Percentiles rank a stretch among this genome's conserved stretches.
Conservation (phyloP, 1,140 invertebrate species). For the Orchestia grillus region DNA sequence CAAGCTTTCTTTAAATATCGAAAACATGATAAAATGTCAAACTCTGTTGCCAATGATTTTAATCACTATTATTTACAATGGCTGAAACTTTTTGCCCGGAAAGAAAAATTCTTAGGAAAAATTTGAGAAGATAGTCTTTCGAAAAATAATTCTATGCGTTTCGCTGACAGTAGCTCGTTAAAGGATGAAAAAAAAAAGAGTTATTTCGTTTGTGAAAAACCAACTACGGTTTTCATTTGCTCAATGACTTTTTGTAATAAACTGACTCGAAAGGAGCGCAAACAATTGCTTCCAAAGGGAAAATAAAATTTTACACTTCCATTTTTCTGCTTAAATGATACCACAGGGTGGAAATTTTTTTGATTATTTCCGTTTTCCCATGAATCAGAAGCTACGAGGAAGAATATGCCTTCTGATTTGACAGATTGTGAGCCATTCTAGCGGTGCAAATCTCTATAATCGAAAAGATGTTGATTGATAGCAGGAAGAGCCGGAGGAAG, state of each 20-base stretch:
- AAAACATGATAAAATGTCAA: too few relatives aligned
- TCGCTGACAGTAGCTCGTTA: too few relatives aligned
- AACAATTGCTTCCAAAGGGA: not conserved
- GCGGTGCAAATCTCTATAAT: slow-evolving; percentile 51
- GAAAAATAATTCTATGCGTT: too few relatives aligned
- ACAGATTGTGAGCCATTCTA: slow-evolving; percentile 1
- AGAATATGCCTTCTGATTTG: slow-evolving; percentile 47
- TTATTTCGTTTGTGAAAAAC: too few relatives aligned
- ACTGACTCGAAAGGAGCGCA: not conserved
- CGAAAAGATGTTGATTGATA: slow-evolving; percentile 33
- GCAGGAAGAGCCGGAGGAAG: slow-evolving; percentile 17
- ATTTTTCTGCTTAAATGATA: not conserved
- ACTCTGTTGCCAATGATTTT: too few relatives aligned
- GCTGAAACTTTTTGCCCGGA: too few relatives aligned
- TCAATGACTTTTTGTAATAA: not conserved
- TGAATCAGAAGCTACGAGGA: slow-evolving; percentile 30
- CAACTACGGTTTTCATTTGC: not conserved
- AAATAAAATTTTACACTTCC: not conserved
- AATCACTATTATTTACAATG: too few relatives aligned
- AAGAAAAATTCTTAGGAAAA: too few relatives aligned
- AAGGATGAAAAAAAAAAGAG: too few relatives aligned
- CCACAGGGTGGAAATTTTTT: not conserved
- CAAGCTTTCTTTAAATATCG: too few relatives aligned
- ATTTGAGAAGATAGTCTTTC: too few relatives aligned
- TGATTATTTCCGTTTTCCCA: not conserved